Evolutionary conservation across 2,797 vertebrate species (phyloP).

Genomic region (Ptychobarbus kaznakovi): DNA sequence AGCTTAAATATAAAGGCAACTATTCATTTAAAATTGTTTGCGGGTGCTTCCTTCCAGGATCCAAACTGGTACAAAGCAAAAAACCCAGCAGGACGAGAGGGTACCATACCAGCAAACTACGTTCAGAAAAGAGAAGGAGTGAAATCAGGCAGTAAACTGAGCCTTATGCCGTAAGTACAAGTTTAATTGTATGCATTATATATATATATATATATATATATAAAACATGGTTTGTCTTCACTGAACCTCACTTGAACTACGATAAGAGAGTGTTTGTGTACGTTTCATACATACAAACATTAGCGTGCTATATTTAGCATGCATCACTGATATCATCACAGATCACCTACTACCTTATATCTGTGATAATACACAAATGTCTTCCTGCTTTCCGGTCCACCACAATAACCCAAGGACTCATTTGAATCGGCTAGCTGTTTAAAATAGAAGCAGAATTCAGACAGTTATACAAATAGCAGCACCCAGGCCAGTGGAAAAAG

Average conservation of each 20-base stretch:
- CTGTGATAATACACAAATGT: constrained; percentile 34
- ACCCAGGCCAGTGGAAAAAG: constrained; percentile 46
- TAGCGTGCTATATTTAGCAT: constrained; percentile 40
- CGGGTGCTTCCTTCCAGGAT: constrained; percentile 77
- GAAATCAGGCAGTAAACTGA: constrained; percentile 91
- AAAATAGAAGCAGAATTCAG: constrained; percentile 32
- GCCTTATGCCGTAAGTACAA: constrained; percentile 96
- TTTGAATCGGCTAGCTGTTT: constrained; percentile 50
- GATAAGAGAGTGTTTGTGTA: constrained; percentile 18
- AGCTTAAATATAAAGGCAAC: not conserved
- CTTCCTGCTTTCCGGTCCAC: constrained; percentile 42
- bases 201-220: not conserved
- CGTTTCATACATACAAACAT: constrained; percentile 25
- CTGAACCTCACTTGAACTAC: not conserved
- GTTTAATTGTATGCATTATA: not conserved
- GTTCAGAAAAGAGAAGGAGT: constrained; percentile 96
- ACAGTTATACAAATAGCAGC: constrained; percentile 27
- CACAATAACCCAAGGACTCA: constrained; percentile 38
- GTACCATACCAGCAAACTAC: constrained; percentile 95
- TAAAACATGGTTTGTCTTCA: not conserved
- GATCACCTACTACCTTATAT: constrained; percentile 28
- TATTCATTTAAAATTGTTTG: not conserved
- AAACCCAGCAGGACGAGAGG: constrained; percentile 89
- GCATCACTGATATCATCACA: constrained; percentile 33
- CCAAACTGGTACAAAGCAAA: constrained; percentile 99